These are phyloP conservation scores for Poeciliopsis turneri DNA, from an alignment of 2,797 vertebrate genomes.

Conservation along the genomic window DNA sequence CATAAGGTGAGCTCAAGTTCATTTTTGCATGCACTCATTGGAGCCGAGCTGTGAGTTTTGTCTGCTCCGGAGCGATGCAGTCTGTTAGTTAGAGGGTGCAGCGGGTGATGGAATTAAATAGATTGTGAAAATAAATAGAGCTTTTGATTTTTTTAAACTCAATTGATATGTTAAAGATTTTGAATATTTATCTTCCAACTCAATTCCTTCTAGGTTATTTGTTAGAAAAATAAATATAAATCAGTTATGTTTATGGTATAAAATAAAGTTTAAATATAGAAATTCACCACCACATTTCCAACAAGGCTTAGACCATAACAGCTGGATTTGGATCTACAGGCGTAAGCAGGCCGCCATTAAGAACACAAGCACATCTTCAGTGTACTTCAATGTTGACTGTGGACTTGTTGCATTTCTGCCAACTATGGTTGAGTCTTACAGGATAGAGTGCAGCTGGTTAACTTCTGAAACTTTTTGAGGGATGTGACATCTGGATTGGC, in stretches of 20 bases:
- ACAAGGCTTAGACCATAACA: constrained; percentile 48
- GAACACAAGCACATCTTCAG: constrained; percentile 35
- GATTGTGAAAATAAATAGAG: constrained; percentile 55
- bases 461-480: constrained; percentile 59
- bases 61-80: constrained; percentile 52
- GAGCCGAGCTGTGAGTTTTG: constrained; percentile 61
- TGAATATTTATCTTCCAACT: constrained; percentile 40
- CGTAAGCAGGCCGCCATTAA: constrained; percentile 39
- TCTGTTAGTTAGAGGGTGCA: constrained; percentile 44
- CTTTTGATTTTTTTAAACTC: constrained; percentile 64
- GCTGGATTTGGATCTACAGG: constrained; percentile 62
- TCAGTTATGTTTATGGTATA: constrained; percentile 81
- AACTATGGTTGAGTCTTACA: constrained; percentile 74
- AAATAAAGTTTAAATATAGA: constrained; percentile 81
- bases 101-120: constrained; percentile 60
- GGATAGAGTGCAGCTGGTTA: constrained; percentile 51
- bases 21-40: constrained; percentile 66
- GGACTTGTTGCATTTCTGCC: constrained; percentile 51
- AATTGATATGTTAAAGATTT: constrained; percentile 70
- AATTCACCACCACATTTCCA: constrained; percentile 68
- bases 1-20: constrained; percentile 54
- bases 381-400: constrained; percentile 46
- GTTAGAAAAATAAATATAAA: constrained; percentile 86
- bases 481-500: constrained; percentile 71
- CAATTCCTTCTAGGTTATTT: constrained; percentile 47